Evolutionary conservation across 2,888 invertebrate genomes (phyloP).

Genomic region (Amphipyra berbera): DNA sequence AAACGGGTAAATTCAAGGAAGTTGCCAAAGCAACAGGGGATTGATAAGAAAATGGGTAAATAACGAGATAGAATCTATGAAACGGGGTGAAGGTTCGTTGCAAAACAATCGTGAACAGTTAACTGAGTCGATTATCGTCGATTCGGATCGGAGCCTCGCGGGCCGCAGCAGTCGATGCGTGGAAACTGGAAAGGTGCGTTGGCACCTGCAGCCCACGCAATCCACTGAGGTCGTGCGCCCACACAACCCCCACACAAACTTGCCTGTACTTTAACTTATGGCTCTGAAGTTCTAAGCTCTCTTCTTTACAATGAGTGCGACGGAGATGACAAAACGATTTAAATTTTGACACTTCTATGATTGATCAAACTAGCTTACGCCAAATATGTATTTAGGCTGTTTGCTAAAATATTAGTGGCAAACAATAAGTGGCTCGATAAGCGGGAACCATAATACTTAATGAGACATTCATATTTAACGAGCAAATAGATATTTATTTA

Average conservation of each 20-base stretch:
- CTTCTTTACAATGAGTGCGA: slow-evolving; percentile 39
- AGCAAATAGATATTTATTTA: background rate
- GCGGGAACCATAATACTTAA: background rate
- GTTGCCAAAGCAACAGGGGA: slow-evolving; percentile 41
- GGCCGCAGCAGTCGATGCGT: slow-evolving; percentile 66
- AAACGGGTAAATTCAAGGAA: slow-evolving; percentile 42
- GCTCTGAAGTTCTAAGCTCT: slow-evolving; percentile 29
- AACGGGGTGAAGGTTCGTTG: slow-evolving; percentile 66
- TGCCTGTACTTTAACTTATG: slow-evolving; percentile 47
- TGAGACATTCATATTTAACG: background rate
- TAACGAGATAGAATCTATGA: slow-evolving; percentile 58
- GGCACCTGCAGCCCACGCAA: slow-evolving; percentile 87
- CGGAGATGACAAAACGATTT: slow-evolving; percentile 49
- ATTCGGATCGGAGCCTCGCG: slow-evolving; percentile 63
- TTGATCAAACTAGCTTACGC: slow-evolving; percentile 34
- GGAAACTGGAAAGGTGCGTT: slow-evolving; percentile 85
- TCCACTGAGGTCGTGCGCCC: slow-evolving; percentile 79
- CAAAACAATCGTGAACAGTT: slow-evolving; percentile 64
- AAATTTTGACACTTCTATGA: slow-evolving; percentile 54
- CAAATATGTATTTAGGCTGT: slow-evolving; percentile 31
- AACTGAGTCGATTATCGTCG: slow-evolving; percentile 62
- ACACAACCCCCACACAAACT: slow-evolving; percentile 68
- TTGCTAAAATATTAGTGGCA: slow-evolving; percentile 9
- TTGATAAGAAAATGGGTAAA: slow-evolving; percentile 52
- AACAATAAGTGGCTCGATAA: slow-evolving; percentile 4